Evolutionary conservation across 92 coral and sea anemone species (phyloP), one percentile per base, ranked within the genome.

Genomic region (Galaxea fascicularis): DNA sequence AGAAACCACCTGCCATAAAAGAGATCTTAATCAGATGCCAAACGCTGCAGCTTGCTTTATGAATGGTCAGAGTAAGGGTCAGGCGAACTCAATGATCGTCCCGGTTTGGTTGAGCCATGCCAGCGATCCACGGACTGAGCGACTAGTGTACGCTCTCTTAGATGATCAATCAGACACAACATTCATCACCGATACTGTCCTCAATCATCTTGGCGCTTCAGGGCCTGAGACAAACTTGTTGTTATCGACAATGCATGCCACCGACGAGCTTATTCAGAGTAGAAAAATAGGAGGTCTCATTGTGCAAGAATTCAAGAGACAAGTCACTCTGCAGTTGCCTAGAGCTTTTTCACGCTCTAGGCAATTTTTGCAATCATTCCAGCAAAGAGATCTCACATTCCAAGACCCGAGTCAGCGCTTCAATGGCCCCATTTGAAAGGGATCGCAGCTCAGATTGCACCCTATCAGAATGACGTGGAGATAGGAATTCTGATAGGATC

Each of bases 81-180:
- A 60, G 70, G 77, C 69, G 18, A 84, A 65, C 72, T 87, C 91
- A 27, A 83, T 83, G 89, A 91, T 88, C 2, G 87, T 92, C 51
- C 51, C 51, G 51, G 51, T 46, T 46, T 46, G 51, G 51, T 46
- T 46, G 51, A 46, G 51, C 51, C 51, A 46, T 12, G 51, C 51
- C 51, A 46, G 7, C 51, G 12, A 46, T 46, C 51, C 51, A 46
- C 51, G 51, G 51, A 46, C 51, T 46, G 51, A 46, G 51, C 51
- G 12, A 46, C 51, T 46, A 46, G 51, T 46, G 17, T 89, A 89
- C 24, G 95, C 95, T 22, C 52, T 89, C 14, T 59, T 92, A 70
- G 95, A 92, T 49, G 84, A 92, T n/a, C 89, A 85, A 59, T 81
- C 81, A 41, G 88, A 92, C 72, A 75, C 92, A 35, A 91, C 86